Base-by-base conservation (phyloP, 2,888 invertebrate species). In the Ectobius pallidus region DNA sequence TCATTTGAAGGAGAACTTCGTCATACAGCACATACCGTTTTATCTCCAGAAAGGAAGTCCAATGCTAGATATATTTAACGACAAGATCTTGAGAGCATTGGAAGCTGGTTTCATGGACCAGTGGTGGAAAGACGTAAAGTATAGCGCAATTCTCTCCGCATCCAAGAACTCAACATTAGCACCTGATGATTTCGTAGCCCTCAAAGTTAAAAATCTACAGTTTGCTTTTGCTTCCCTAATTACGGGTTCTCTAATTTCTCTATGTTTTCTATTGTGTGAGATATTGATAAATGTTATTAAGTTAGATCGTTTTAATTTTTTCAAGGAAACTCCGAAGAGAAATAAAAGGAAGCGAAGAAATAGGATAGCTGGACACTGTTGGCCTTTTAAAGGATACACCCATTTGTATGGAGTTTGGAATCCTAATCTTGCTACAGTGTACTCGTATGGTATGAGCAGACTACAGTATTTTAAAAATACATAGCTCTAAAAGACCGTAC, bases 21-120 rank as follows among this genome's bases (percentile, higher is more conserved):
- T 20, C n/a, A 20, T 62, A 6, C 62, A 62, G 20, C 34, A 18
- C 34, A 34, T 62, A 4, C 30, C 62, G 18, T n/a, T 62, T 32
- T 30, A 30, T 1, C n/a, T 62, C 7, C n/a, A 18, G 0, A 62
- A 62, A 34, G 62, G 62, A 3, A 32, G 34, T 11, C 18, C 18
- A 9, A 14, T 34, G 7, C 11, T 62, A n/a, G 20, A 9, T 18
- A 18, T 11, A 7, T 34, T 62, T 22, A 34, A 22, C 34, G 20
- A 14, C 7, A 11, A 20, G 6, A 34, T 62, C 0, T 9, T 30
- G 7, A 25, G 30, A 16, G 32, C 34, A 9, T 14, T 62, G 32
- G 62, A 18, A 11, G 62, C 62, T 62, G 62, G 62, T 11, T 22
- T 62, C 11, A 34, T 62, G 34, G 32, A 62, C 9, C n/a, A 18